phyloP scores from a whole-genome alignment of 2,888 invertebrate genomes.

The Archips crataeganus region DNA sequence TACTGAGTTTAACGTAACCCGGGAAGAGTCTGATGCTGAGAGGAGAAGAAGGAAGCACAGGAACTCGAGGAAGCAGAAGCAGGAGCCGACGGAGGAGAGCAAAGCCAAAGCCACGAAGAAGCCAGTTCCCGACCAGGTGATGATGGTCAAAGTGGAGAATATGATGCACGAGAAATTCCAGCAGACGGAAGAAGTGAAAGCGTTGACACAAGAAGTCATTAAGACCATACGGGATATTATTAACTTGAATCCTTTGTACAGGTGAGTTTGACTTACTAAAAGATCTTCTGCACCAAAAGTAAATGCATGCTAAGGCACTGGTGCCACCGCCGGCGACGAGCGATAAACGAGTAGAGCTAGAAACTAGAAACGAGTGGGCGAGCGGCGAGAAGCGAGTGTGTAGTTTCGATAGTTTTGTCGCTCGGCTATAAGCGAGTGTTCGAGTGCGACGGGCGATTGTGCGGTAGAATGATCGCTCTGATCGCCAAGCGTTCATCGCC shows the following conservation, averaged over 20 bases:
- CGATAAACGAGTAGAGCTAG: too few relatives aligned
- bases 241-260: constrained; percentile 97
- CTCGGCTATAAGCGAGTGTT: too few relatives aligned
- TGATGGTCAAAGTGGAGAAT: constrained; percentile 98
- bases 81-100: constrained; percentile 49
- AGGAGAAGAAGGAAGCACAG: constrained; percentile 81
- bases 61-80: constrained; percentile 44
- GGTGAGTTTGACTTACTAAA: constrained; percentile 55
- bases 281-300: too few relatives aligned
- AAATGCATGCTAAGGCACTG: too few relatives aligned
- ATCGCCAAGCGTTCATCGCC: too few relatives aligned
- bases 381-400: too few relatives aligned
- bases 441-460: too few relatives aligned
- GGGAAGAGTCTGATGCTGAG: constrained; percentile 89
- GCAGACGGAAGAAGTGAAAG: constrained; percentile 98
- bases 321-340: too few relatives aligned
- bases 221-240: constrained; percentile 99
- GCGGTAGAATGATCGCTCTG: too few relatives aligned
- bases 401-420: too few relatives aligned
- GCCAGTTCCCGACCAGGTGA: constrained; percentile 75
- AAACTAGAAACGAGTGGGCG: too few relatives aligned
- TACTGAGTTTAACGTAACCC: constrained; percentile 92
- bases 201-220: constrained; percentile 97
- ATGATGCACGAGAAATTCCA: constrained; percentile 94
- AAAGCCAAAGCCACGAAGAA: constrained; percentile 52